These are phyloP conservation scores for Philypnodon macrostomus DNA, from an alignment of 2,797 vertebrate genomes.

Conservation along the genomic window DNA sequence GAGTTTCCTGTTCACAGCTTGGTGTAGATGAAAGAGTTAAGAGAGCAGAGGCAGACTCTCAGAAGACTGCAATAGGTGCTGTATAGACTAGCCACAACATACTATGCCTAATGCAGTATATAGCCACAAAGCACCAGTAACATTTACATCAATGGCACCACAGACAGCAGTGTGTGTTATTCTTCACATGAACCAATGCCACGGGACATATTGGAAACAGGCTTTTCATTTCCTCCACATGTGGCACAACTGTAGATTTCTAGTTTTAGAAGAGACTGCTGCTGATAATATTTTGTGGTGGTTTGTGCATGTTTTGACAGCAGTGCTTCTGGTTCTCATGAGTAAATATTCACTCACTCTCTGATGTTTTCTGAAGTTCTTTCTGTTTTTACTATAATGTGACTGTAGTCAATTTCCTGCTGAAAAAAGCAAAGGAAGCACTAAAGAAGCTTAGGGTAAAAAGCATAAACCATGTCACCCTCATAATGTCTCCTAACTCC, in stretches of 20 bases:
- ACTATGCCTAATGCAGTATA: no score
- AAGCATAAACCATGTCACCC: slow-evolving; percentile 7
- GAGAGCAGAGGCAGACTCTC: slow-evolving; percentile 8
- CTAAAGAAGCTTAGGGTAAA: slow-evolving; percentile 2
- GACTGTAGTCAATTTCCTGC: neutral
- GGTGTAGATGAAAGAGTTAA: slow-evolving; percentile 45
- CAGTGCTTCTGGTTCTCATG: slow-evolving; percentile 19
- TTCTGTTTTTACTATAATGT: neutral
- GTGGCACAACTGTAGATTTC: slow-evolving; percentile 27
- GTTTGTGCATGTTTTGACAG: slow-evolving; percentile 31
- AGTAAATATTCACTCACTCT: slow-evolving; percentile 32
- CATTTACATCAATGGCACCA: slow-evolving; percentile 23
- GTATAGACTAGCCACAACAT: no score
- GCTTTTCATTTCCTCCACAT: slow-evolving; percentile 29
- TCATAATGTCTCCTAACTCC: slow-evolving; percentile 22
- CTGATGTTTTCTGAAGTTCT: slow-evolving; percentile 4
- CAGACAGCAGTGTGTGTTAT: slow-evolving; percentile 10
- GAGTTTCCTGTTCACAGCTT: slow-evolving; percentile 69
- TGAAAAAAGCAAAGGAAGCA: slow-evolving; percentile 6
- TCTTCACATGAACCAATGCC: slow-evolving; percentile 9
- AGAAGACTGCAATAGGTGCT: slow-evolving; percentile 10
- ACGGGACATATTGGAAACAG: slow-evolving; percentile 19
- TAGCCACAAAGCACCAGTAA: slow-evolving; percentile 1
- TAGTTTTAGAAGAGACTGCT: slow-evolving; percentile 21
- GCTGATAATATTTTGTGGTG: slow-evolving; percentile 16